A percentile compares a stretch with the other conserved stretches of the same genome.
Evolutionary conservation across 2,797 vertebrate genomes (phyloP).

Genomic region (Syngnathus rostellatus): DNA sequence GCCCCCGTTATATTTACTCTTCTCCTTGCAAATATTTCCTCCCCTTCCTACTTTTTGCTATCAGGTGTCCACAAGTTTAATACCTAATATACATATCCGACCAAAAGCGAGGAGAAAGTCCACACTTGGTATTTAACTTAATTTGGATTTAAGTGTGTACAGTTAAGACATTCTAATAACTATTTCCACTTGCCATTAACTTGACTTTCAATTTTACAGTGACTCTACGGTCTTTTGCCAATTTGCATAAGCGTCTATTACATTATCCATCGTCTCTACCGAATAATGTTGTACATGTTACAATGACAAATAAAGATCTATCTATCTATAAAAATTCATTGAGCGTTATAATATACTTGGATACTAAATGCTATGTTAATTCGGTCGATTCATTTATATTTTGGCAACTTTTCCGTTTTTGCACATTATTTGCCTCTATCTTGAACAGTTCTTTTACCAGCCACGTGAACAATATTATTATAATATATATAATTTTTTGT

Average conservation of each 20-base stretch:
- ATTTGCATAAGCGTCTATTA: neutral
- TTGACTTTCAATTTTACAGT: neutral
- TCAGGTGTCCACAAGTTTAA: neutral
- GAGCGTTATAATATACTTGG: no score
- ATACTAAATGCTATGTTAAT: no score
- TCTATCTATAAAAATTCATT: no score
- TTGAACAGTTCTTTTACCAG: neutral
- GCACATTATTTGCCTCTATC: neutral
- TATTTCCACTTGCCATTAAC: neutral
- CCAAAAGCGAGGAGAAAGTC: neutral
- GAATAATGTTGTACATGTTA: no score
- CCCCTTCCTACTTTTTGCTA: slow-evolving; percentile 11
- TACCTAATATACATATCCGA: no score
- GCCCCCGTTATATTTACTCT: neutral
- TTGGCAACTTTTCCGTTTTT: neutral
- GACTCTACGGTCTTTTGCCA: neutral
- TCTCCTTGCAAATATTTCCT: slow-evolving; percentile 15
- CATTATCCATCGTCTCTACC: no score
- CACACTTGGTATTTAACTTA: neutral
- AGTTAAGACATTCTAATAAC: neutral
- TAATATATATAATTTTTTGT: neutral
- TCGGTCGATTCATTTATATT: neutral
- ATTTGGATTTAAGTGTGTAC: neutral
- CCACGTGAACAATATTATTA: no score
- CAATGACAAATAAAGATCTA: no score